phyloP scores from a whole-genome alignment of 2,888 invertebrate genomes.

The Euproctis similis region DNA sequence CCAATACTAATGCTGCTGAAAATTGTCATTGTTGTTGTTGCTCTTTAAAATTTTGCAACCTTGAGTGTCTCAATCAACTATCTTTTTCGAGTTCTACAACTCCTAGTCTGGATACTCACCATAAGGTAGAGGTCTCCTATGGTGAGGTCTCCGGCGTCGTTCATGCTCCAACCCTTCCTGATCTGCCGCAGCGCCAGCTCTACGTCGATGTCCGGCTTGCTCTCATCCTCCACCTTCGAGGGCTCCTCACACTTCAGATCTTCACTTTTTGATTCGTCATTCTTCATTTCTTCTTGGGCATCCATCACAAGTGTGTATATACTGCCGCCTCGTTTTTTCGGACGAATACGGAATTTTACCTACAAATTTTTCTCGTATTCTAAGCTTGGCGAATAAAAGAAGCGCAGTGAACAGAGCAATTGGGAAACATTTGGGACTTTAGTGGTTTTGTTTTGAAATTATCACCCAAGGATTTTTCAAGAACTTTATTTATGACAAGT shows the following conservation, averaged over 20 bases:
- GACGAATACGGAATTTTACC: constrained; percentile 64
- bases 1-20: too few relatives aligned
- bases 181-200: constrained; percentile 61
- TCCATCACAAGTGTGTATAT: constrained; percentile 51
- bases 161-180: constrained; percentile 84
- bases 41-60: too few relatives aligned
- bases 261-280: constrained; percentile 10
- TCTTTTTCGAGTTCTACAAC: too few relatives aligned
- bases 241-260: constrained; percentile 28
- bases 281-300: constrained; percentile 28
- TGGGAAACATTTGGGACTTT: too few relatives aligned
- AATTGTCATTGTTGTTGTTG: too few relatives aligned
- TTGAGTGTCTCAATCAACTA: too few relatives aligned
- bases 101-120: too few relatives aligned
- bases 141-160: constrained; percentile 85
- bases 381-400: too few relatives aligned
- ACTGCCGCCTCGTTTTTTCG: constrained; percentile 59
- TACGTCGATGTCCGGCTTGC: constrained; percentile 45
- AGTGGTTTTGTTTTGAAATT: too few relatives aligned
- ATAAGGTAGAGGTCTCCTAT: constrained; percentile 94
- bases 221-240: constrained; percentile 22
- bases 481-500: too few relatives aligned
- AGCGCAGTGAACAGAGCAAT: too few relatives aligned
- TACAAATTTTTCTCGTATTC: constrained; percentile 12
- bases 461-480: too few relatives aligned